Conservation (phyloP, 2,113 vertebrate species). For the Microcebus jonahi region DNA sequence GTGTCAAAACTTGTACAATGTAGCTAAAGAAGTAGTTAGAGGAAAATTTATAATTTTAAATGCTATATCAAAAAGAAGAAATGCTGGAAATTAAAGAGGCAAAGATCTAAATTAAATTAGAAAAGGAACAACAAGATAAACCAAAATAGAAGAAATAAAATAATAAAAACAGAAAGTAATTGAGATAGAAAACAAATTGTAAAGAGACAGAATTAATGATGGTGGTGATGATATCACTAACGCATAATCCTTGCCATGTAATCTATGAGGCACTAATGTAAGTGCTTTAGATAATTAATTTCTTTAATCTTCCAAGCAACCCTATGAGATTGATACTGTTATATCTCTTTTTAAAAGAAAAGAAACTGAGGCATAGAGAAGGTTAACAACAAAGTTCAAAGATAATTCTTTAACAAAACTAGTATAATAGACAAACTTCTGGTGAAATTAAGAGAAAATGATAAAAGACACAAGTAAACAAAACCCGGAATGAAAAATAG, state of each 20-base stretch:
- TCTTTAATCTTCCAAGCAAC: neutral
- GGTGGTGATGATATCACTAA: neutral
- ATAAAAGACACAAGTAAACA: neutral
- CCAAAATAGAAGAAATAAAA: neutral
- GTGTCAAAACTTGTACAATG: neutral
- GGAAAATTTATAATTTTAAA: neutral
- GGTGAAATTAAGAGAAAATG: neutral
- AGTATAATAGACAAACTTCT: neutral
- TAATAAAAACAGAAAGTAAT: neutral
- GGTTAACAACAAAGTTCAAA: neutral
- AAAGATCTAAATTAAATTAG: neutral
- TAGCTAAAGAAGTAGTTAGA: neutral
- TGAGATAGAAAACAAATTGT: neutral
- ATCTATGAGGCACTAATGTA: neutral
- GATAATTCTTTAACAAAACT: neutral
- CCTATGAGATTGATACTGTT: neutral
- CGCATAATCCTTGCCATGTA: neutral
- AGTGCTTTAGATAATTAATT: neutral
- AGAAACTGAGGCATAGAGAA: neutral
- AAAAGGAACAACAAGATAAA: neutral
- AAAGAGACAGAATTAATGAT: neutral
- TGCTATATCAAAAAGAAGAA: neutral
- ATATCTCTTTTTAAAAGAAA: neutral
- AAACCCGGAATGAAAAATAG: neutral
- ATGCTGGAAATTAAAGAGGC: neutral